phyloP scores from a whole-genome alignment of 2,888 invertebrate genomes.

The Heliconius aoede region DNA sequence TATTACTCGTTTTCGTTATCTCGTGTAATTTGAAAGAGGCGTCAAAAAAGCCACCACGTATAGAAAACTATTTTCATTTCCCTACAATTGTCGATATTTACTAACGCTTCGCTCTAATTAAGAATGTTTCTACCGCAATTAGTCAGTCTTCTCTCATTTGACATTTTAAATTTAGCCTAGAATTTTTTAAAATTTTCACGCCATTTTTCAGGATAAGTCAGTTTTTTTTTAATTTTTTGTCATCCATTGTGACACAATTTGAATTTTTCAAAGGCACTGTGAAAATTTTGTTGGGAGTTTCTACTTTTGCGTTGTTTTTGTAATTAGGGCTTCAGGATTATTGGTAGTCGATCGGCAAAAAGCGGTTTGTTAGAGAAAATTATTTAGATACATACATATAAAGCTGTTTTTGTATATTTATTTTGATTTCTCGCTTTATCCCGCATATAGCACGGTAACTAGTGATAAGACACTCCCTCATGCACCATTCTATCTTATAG shows the following conservation, averaged over 20 bases:
- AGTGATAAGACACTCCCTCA: no score
- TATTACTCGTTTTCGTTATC: no score
- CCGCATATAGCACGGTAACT: no score
- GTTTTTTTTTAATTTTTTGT: background rate
- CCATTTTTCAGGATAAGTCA: background rate
- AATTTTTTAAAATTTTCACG: constrained; percentile 1
- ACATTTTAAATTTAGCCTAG: constrained; percentile 6
- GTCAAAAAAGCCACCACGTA: background rate
- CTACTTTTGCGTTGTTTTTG: constrained; percentile 11
- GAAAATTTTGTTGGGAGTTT: background rate
- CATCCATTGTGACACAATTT: constrained; percentile 16
- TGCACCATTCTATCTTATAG: no score
- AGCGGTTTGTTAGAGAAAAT: background rate
- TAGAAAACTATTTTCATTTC: background rate
- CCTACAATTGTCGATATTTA: constrained; percentile 14
- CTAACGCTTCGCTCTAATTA: constrained; percentile 26
- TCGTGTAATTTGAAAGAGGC: no score
- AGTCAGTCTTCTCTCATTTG: constrained; percentile 13
- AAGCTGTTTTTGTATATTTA: background rate
- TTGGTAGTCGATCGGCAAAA: background rate
- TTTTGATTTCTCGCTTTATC: no score
- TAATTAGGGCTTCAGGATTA: background rate
- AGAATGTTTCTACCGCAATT: constrained; percentile 14
- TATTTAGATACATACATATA: background rate
- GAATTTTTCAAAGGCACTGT: constrained; percentile 15